phyloP scores from a whole-genome alignment of 2,888 invertebrate species.

The Marasmarcha lunaedactyla region DNA sequence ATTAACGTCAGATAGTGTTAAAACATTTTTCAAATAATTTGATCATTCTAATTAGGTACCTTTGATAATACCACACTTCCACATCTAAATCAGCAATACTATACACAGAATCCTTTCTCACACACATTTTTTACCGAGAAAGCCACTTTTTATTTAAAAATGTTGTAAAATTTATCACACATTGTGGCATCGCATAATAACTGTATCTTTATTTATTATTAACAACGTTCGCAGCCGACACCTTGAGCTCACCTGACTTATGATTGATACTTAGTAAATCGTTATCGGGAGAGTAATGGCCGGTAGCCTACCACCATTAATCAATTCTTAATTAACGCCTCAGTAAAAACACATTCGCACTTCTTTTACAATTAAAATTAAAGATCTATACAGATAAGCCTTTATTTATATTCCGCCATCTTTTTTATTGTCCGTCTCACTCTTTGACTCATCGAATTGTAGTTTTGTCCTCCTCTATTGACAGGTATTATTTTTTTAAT shows the following conservation, averaged over 20 bases:
- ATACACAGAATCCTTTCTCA: no score
- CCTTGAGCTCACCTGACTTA: slow-evolving; percentile 1
- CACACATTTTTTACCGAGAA: no score
- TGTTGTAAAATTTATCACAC: no score
- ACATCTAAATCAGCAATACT: no score
- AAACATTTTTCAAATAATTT: no score
- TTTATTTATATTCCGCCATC: slow-evolving; percentile 20
- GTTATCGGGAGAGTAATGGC: slow-evolving; percentile 31
- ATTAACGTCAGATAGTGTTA: no score
- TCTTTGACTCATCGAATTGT: slow-evolving; percentile 17
- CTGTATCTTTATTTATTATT: no score
- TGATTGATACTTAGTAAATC: slow-evolving; percentile 21
- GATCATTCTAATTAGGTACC: no score
- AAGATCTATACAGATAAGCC: slow-evolving; percentile 44
- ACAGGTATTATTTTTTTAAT: slow-evolving; percentile 13
- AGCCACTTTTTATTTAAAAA: no score
- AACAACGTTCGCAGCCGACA: background rate
- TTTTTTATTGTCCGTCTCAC: slow-evolving; percentile 22
- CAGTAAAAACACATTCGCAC: slow-evolving; percentile 39
- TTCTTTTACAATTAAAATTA: slow-evolving; percentile 49
- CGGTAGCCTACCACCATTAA: slow-evolving; percentile 44
- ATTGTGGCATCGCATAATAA: no score
- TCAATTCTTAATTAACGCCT: slow-evolving; percentile 51
- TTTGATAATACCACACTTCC: no score
- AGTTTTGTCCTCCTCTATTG: slow-evolving; percentile 17